These are phyloP conservation scores for Caenorhabditis afra DNA, from an alignment of 2,888 invertebrate genomes.

Conservation along the genomic window DNA sequence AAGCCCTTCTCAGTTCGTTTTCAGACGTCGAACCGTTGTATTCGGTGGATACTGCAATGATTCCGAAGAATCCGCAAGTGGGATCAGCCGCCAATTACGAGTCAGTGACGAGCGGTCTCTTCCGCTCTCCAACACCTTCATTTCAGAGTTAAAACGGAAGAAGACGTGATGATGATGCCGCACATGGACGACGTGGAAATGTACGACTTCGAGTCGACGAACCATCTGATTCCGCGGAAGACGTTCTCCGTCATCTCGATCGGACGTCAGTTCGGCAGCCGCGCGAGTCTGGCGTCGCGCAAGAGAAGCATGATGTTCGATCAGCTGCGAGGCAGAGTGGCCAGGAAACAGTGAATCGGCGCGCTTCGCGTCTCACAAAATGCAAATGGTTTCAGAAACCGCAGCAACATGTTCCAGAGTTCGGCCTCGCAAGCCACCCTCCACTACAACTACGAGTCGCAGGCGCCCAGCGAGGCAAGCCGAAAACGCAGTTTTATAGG, in stretches of 20 bases:
- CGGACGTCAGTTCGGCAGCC: constrained; percentile 51
- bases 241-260: constrained; percentile 60
- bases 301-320: constrained; percentile 60
- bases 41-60: constrained; percentile 69
- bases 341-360: constrained; percentile 35
- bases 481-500: not conserved
- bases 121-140: too few relatives aligned
- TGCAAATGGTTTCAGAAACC: constrained; percentile 25
- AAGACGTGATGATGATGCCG: constrained; percentile 64
- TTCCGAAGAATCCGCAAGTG: constrained; percentile 69
- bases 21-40: constrained; percentile 65
- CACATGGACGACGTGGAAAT: constrained; percentile 62
- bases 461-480: constrained; percentile 51
- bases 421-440: constrained; percentile 53
- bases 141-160: constrained; percentile 50
- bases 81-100: constrained; percentile 69
- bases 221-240: constrained; percentile 57
- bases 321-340: constrained; percentile 37
- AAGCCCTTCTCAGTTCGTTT: not conserved
- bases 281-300: constrained; percentile 52
- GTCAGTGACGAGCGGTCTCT: constrained; percentile 38
- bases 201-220: constrained; percentile 55
- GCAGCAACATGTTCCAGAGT: constrained; percentile 51
- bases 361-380: not conserved
- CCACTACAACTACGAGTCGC: constrained; percentile 55